A percentile compares a stretch with the other conserved stretches of the same genome.
These are phyloP conservation scores for Falco biarmicus DNA, from an alignment of 2,797 vertebrate genomes.

Conservation along the genomic window DNA sequence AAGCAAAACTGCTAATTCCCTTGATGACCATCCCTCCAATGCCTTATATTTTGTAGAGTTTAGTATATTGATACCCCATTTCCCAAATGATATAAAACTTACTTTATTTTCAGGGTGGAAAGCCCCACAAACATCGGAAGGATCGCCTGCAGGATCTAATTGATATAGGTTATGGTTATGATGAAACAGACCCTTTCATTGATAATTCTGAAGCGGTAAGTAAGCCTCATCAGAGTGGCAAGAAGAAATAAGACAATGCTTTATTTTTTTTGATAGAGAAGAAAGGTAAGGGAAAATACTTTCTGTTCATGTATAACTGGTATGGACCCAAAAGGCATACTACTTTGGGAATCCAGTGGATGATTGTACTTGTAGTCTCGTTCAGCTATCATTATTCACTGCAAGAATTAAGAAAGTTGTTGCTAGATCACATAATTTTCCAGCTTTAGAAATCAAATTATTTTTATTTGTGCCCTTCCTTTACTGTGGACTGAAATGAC, in stretches of 20 bases:
- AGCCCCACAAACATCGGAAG: conserved; percentile 89
- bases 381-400: neutral
- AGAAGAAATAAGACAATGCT: neutral
- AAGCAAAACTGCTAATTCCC: neutral
- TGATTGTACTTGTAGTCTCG: neutral
- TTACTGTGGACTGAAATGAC: neutral
- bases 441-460: neutral
- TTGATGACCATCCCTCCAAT: neutral
- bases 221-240: conserved; percentile 34
- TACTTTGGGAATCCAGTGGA: neutral
- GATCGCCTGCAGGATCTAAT: conserved; percentile 98
- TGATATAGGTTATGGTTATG: conserved; percentile 97
- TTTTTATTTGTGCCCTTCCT: neutral
- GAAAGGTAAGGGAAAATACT: neutral
- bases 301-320: neutral
- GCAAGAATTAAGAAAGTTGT: neutral
- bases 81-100: neutral
- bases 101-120: conserved; percentile 82
- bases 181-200: conserved; percentile 97
- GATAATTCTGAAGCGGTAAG: conserved; percentile 98
- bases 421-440: neutral
- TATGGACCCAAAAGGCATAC: neutral
- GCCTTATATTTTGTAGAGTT: neutral
- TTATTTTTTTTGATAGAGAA: neutral
- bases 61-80: neutral